These are phyloP conservation scores for Patella vulgata DNA, from an alignment of 1,140 invertebrate genomes.

Conservation along the genomic window DNA sequence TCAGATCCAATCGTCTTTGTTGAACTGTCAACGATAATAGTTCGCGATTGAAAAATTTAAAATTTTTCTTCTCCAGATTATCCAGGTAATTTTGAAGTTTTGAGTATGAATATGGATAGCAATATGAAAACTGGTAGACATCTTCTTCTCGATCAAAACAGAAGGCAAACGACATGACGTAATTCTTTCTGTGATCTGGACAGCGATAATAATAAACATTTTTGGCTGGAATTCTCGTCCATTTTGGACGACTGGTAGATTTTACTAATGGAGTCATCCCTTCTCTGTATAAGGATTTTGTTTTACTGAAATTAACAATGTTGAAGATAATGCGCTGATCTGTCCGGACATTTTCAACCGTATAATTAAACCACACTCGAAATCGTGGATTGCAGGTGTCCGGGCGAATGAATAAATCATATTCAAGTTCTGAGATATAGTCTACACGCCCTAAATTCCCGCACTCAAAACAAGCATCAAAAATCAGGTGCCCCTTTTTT, in stretches of 20 bases:
- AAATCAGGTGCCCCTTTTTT: slow-evolving; percentile 93
- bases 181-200: slow-evolving; percentile 87
- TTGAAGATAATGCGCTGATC: slow-evolving; percentile 98
- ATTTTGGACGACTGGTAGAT: slow-evolving; percentile 88
- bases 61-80: slow-evolving; percentile 75
- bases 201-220: slow-evolving; percentile 95
- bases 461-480: slow-evolving; percentile 96
- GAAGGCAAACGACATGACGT: slow-evolving; percentile 93
- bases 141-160: slow-evolving; percentile 92
- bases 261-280: slow-evolving; percentile 95
- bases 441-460: slow-evolving; percentile 94
- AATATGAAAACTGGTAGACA: slow-evolving; percentile 92
- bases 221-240: slow-evolving; percentile 85
- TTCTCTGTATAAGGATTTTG: slow-evolving; percentile 85
- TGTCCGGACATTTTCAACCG: slow-evolving; percentile 92
- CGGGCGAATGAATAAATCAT: slow-evolving; percentile 95
- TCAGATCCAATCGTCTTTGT: slow-evolving; percentile 86
- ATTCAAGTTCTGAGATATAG: slow-evolving; percentile 92
- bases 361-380: slow-evolving; percentile 98
- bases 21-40: slow-evolving; percentile 81
- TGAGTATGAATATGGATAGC: slow-evolving; percentile 94
- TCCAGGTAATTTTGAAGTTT: slow-evolving; percentile 86
- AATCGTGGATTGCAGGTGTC: slow-evolving; percentile 95
- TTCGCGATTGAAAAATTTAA: slow-evolving; percentile 75
- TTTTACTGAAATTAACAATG: slow-evolving; percentile 96